Percentiles rank a stretch among this genome's conserved stretches.
phyloP scores from a whole-genome alignment of 2,888 invertebrate species.

The Temnothorax ravouxi region DNA sequence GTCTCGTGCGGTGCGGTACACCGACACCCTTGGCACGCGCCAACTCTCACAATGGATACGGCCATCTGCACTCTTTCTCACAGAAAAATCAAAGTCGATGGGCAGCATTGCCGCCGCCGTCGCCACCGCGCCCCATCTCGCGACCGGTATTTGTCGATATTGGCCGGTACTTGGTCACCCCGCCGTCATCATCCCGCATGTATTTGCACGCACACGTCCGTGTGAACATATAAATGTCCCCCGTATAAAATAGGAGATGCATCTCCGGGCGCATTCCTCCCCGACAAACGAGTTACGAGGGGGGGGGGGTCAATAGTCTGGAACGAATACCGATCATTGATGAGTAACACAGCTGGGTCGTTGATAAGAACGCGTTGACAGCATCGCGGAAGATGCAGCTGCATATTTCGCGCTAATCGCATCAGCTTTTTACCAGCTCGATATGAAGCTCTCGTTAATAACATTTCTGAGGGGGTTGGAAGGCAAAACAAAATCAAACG shows the following conservation, averaged over 20 bases:
- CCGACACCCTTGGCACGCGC: conserved; percentile 82
- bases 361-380: conserved; percentile 15
- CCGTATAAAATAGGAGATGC: background rate
- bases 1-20: conserved; percentile 66
- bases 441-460: background rate
- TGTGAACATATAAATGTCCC: background rate
- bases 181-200: conserved; percentile 8
- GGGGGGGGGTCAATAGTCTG: background rate
- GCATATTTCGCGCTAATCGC: background rate
- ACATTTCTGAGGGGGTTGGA: background rate
- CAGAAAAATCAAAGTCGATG: conserved; percentile 79
- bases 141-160: conserved; percentile 64
- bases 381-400: background rate
- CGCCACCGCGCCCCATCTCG: conserved; percentile 32
- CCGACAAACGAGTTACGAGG: conserved; percentile 11
- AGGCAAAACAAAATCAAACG: too few species aligned
- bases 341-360: background rate
- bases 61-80: conserved; percentile 82
- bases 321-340: conserved; percentile 14
- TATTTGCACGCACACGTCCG: conserved; percentile 4
- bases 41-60: conserved; percentile 78
- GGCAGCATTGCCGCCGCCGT: conserved; percentile 58
- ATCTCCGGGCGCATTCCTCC: background rate
- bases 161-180: conserved; percentile 47
- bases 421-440: background rate